These are phyloP conservation scores for Tinamus guttatus DNA, from an alignment of 2,113 vertebrate species.

Conservation along the genomic window DNA sequence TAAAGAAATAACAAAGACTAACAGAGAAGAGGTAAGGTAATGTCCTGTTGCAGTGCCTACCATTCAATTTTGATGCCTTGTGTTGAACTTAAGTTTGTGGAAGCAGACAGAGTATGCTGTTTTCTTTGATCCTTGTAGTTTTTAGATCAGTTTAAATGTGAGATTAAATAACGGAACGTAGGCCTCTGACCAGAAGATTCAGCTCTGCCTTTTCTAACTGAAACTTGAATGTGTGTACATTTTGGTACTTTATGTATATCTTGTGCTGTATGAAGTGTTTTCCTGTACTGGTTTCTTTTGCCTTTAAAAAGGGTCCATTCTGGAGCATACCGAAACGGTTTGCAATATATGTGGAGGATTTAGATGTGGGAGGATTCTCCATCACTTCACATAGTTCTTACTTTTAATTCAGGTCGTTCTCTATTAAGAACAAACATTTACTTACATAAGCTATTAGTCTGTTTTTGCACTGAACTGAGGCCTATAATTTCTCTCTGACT, in stretches of 20 bases:
- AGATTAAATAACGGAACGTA: constrained; percentile 42
- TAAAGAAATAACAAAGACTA: constrained; percentile 54
- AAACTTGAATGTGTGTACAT: constrained; percentile 46
- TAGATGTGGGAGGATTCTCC: constrained; percentile 11
- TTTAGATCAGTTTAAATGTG: constrained; percentile 65
- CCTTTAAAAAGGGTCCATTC: constrained; percentile 20
- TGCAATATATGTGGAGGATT: not conserved
- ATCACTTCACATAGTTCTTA: constrained; percentile 59
- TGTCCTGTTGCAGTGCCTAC: constrained; percentile 26
- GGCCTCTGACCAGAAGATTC: constrained; percentile 25
- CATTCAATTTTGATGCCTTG: constrained; percentile 33
- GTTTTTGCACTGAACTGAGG: constrained; percentile 69
- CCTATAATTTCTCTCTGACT: constrained; percentile 62
- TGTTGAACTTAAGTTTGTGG: constrained; percentile 35
- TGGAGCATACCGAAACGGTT: not conserved
- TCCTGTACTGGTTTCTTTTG: constrained; percentile 51
- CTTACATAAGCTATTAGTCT: constrained; percentile 64
- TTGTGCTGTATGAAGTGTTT: constrained; percentile 59
- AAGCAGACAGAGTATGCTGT: constrained; percentile 40
- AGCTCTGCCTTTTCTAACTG: constrained; percentile 11
- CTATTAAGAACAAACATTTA: constrained; percentile 54
- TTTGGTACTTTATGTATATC: constrained; percentile 56
- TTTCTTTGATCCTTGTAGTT: constrained; percentile 43
- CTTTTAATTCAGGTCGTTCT: constrained; percentile 69
- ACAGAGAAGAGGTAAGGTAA: constrained; percentile 34